Base-by-base conservation (phyloP, 2,797 vertebrate species). In the Muscicapa striata region DNA sequence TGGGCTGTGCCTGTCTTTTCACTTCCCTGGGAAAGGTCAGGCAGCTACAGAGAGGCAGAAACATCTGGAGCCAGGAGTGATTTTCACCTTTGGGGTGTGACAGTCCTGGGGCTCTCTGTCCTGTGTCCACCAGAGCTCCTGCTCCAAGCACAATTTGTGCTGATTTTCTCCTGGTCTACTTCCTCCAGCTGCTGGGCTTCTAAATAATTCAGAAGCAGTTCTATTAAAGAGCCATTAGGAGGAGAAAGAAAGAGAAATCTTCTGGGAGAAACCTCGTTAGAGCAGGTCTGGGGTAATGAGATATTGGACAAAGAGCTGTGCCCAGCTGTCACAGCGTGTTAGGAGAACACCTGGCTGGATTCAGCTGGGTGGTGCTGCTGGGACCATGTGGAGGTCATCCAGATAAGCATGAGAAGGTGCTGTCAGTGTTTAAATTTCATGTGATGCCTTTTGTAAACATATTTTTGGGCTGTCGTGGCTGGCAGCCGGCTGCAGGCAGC, bases 181-280 rank as follows among this genome's bases (percentile, higher is more conserved):
- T 75, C 87, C 70, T 78, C 86, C 91, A 92, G 94, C 79, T 93
- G 92, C 91, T 92, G 82, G 58, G 27, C 90, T 78, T 46, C 86
- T 95, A 49, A 95, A 97, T 96, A 93, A 96, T 97, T 91, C 15
- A 97, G 88, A 14, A 85, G 90, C 57, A 67, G 51, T 68, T 89
- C 81, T 93, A 68, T 91, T 95, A 94, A 90, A 90, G 90, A 94
- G 68, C 87, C 94, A 93, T 95, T 91, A 95, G 57, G 74, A 69
- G 72, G 74, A 11, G 41, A 46, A 87, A 83, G 80, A 30, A 75
- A 52, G 77, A 70, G 76, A 61, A 84, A 51, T 68, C 87, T 90
- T 81, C 48, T 34, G 77, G 74, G 91, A 91, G 49, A 68, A 94
- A 21, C 49, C 92, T 91, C 23, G 34, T 95, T 94, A 95, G 93